These are phyloP conservation scores for Cantharis rustica DNA, from an alignment of 2,888 invertebrate genomes.

Conservation along the genomic window DNA sequence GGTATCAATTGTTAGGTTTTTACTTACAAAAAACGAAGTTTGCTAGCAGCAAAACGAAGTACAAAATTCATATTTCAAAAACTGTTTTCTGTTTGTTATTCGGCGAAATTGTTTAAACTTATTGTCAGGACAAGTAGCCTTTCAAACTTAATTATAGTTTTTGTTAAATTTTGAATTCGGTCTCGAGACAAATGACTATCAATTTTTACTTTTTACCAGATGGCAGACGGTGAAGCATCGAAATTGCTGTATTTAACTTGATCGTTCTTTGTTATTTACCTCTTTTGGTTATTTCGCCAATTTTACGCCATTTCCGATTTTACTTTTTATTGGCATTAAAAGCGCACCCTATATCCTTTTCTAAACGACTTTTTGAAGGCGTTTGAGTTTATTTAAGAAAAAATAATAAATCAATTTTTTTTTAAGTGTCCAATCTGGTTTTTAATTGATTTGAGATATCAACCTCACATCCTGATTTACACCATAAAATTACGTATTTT, in stretches of 20 bases:
- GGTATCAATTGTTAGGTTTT: not conserved
- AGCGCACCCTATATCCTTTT: not conserved
- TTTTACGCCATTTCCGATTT: not conserved
- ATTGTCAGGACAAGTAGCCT: not conserved
- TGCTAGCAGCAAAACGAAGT: not conserved
- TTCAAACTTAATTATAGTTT: not conserved
- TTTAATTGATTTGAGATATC: not conserved
- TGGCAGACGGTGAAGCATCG: not conserved
- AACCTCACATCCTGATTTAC: not conserved
- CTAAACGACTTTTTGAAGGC: not conserved
- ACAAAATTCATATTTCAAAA: not conserved
- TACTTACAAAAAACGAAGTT: not conserved
- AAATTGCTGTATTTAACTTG: not conserved
- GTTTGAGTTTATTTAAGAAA: not conserved
- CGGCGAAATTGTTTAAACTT: not conserved
- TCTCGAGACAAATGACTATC: not conserved
- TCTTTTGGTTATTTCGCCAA: not conserved
- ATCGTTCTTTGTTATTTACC: not conserved
- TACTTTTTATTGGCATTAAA: not conserved
- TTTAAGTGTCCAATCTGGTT: not conserved
- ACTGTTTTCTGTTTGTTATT: not conserved
- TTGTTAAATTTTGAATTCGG: not conserved
- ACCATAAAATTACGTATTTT: not conserved
- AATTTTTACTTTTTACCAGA: not conserved
- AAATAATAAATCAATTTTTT: not conserved